phyloP scores from a whole-genome alignment of 2,113 vertebrate species.

The Azemiops feae region DNA sequence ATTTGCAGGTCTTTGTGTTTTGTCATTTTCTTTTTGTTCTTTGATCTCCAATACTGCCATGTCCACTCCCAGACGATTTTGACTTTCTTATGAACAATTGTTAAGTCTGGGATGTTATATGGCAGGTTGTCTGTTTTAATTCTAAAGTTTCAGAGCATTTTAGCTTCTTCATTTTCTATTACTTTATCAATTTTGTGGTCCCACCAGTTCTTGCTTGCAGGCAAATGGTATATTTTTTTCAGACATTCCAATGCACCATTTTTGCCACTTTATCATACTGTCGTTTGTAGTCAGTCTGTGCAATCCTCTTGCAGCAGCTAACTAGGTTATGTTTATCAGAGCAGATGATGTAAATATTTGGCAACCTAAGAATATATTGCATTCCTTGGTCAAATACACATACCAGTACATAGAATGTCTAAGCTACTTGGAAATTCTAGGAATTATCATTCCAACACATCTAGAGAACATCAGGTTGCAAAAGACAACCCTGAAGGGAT shows the following conservation, averaged over 20 bases:
- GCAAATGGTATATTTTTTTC: no score
- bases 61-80: no score
- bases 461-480: neutral
- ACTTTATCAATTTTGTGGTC: neutral
- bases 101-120: no score
- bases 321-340: conserved; percentile 57
- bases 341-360: neutral
- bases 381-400: conserved; percentile 23
- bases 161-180: neutral
- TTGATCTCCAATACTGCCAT: no score
- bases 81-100: no score
- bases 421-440: neutral
- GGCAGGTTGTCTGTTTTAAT: neutral
- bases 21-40: neutral
- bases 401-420: neutral
- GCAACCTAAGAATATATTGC: conserved; percentile 9
- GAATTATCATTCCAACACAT: neutral
- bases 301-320: neutral
- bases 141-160: neutral
- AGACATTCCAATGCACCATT: neutral
- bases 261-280: neutral
- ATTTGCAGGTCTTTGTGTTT: neutral
- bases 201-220: neutral
- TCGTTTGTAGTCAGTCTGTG: neutral
- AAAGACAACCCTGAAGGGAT: neutral